Evolutionary conservation across 2,113 vertebrate genomes (phyloP), one percentile per base, ranked within the genome.

Genomic region (Barnardius zonarius): DNA sequence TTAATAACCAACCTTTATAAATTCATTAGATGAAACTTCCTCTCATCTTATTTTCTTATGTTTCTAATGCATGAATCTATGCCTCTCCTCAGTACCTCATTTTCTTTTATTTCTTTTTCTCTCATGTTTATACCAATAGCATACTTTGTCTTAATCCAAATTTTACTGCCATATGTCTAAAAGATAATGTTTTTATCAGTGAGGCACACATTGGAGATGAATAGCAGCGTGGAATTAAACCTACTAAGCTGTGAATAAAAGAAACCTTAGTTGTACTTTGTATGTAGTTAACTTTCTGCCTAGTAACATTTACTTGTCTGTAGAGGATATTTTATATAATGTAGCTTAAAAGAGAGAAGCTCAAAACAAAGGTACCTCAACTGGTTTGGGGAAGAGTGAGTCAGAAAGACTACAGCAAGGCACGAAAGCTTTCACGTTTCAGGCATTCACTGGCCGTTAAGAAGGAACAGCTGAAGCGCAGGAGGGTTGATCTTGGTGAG

Each of bases 391-490:
- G 44, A 80, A 31, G 18, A 87, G 20, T 52, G 85, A 93, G 63
- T 76, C 70, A 87, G 81, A 63, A 39, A 83, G 74, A 84, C 75
- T 82, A 72, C 3, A 17, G 33, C 17, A 69, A 67, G n/a, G 31
- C 70, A 46, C 17, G 54, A 69, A 94, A 13, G 27, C 30, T 91
- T 91, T 52, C 55, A 64, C 44, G 46, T 67, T 84, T 81, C 67
- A 76, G 52, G 44, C 31, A 59, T 63, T 92, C 81, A 75, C 27
- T 41, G 10, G 23, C 39, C 3, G 6, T 48, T 64, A 52, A 86
- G 54, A 55, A 59, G 46, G 46, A 88, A n/a, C 0, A 0, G 15
- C n/a, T 72, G 77, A 82, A 72, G 54, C 0, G 0, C 10, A 49
- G 86, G 43, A 33, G 33, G 8, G 13, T 28, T 57, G 70, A 48